These are phyloP conservation scores for Nephrocerus scutellatus DNA, from an alignment of 2,888 invertebrate species.

Conservation along the genomic window DNA sequence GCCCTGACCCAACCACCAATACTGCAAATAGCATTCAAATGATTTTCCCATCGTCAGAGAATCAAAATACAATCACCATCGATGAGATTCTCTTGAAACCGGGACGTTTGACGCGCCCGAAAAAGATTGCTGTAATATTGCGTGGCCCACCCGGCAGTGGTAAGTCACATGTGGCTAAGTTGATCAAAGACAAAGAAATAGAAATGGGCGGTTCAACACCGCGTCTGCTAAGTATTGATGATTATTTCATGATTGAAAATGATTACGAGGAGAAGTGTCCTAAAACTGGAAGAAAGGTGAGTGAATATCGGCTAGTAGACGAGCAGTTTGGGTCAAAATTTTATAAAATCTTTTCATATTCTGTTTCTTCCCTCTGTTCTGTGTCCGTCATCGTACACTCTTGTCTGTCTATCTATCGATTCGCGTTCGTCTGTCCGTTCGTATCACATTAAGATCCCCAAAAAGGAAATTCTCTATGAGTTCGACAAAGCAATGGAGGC, in stretches of 20 bases:
- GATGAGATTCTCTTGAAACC: constrained; percentile 79
- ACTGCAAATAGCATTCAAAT: constrained; percentile 26
- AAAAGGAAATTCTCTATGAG: constrained; percentile 57
- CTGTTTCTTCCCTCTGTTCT: constrained; percentile 6
- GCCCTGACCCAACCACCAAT: neutral
- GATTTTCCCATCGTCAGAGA: constrained; percentile 36
- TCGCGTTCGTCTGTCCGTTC: too few relatives aligned
- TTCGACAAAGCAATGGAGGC: constrained; percentile 80
- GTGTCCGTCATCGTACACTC: too few relatives aligned
- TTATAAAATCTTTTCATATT: constrained; percentile 1
- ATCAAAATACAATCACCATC: constrained; percentile 56
- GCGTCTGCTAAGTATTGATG: constrained; percentile 86
- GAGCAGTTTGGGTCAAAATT: too few relatives aligned
- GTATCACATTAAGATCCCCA: constrained; percentile 44
- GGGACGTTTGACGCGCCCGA: constrained; percentile 70
- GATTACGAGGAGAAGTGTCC: constrained; percentile 56
- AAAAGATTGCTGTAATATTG: constrained; percentile 74
- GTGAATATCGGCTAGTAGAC: constrained; percentile 10
- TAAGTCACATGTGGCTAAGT: constrained; percentile 82
- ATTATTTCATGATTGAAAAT: constrained; percentile 88
- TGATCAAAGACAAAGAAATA: constrained; percentile 75
- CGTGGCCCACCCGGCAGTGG: constrained; percentile 93
- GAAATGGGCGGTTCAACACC: constrained; percentile 84
- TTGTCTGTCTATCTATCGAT: too few relatives aligned
- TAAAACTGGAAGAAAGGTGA: constrained; percentile 43